phyloP scores from a whole-genome alignment of 1,140 invertebrate species.

The Batillaria attramentaria region DNA sequence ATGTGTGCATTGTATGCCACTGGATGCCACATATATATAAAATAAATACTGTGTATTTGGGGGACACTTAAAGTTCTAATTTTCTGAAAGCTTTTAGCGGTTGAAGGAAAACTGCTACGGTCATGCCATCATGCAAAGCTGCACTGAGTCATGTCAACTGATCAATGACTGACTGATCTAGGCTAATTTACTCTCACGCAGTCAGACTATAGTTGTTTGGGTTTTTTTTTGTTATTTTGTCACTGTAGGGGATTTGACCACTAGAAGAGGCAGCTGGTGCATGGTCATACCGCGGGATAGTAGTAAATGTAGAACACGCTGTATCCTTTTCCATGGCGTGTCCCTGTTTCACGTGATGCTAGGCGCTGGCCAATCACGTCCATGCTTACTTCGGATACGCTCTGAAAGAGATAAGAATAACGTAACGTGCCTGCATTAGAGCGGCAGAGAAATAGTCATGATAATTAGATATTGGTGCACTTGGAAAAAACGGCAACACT shows the following conservation, averaged over 20 bases:
- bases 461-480: neutral
- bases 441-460: neutral
- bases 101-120: neutral
- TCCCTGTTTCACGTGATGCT: neutral
- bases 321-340: neutral
- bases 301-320: neutral
- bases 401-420: neutral
- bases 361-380: conserved; percentile 1
- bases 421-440: neutral
- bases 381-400: neutral
- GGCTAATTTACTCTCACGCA: neutral
- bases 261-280: neutral
- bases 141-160: neutral
- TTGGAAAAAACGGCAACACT: neutral
- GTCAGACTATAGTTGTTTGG: no score
- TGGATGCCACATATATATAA: no score
- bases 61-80: no score
- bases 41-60: no score
- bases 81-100: no score
- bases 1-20: no score
- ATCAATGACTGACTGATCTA: neutral
- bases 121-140: neutral
- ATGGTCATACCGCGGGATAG: neutral
- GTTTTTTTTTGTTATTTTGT: no score
- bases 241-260: no score